Conservation (phyloP, 53 echinoderm and acorn worm genomes). For the Mesocentrotus franciscanus region DNA sequence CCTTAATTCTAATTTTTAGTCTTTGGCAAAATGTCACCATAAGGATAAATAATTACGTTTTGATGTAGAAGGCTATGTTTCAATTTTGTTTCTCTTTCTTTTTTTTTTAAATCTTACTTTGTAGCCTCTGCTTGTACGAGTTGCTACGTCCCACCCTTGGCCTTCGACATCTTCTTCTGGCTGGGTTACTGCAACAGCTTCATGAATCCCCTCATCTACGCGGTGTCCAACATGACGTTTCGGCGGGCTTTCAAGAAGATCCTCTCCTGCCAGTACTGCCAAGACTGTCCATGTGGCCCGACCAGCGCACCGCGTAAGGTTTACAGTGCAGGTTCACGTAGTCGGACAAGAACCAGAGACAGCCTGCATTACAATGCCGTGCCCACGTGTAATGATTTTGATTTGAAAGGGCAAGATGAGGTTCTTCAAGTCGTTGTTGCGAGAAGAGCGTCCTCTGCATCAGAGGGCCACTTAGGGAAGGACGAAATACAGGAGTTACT, state of each 20-base stretch:
- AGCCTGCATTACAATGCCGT: slow-evolving; percentile 39
- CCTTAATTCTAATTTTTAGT: too few species aligned
- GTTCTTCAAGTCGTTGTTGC: slow-evolving; percentile 50
- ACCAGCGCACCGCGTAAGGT: slow-evolving; percentile 48
- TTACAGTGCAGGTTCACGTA: slow-evolving; percentile 1
- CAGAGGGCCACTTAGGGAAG: not conserved
- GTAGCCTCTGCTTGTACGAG: slow-evolving; percentile 77
- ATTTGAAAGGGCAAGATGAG: slow-evolving; percentile 38
- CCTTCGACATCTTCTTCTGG: slow-evolving; percentile 89
- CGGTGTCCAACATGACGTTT: slow-evolving; percentile 86
- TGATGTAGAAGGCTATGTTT: too few species aligned
- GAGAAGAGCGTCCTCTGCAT: slow-evolving; percentile 52
- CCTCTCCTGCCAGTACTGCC: slow-evolving; percentile 72
- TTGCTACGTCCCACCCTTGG: slow-evolving; percentile 76
- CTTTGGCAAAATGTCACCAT: too few species aligned
- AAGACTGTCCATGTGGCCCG: slow-evolving; percentile 46
- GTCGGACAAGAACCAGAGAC: not conserved
- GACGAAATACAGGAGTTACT: slow-evolving; percentile 60
- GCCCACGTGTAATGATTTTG: slow-evolving; percentile 36
- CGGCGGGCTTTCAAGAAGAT: slow-evolving; percentile 79
- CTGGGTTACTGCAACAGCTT: slow-evolving; percentile 94
- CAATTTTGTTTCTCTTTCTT: not conserved
- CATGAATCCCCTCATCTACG: slow-evolving; percentile 89
- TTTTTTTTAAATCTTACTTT: not conserved
- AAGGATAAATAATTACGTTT: too few species aligned